Percentiles rank a stretch among this genome's conserved stretches.
Conservation (phyloP, 2,888 invertebrate species). For the Acronicta psi region DNA sequence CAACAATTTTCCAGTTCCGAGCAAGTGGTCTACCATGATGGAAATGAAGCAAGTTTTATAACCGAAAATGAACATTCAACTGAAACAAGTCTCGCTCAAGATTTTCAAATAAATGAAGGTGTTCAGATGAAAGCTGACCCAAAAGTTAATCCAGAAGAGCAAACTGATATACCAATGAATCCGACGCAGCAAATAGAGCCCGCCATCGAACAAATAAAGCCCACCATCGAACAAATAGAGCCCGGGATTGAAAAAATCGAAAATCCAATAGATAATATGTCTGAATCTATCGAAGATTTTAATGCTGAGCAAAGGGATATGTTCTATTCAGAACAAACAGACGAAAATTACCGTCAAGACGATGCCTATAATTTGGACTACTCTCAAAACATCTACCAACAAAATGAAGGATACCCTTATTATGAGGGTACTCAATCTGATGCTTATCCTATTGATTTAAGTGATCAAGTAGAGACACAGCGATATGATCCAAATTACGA, state of each 20-base stretch:
- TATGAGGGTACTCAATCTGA: constrained; percentile 67
- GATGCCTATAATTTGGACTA: constrained; percentile 55
- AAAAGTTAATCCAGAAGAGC: constrained; percentile 49
- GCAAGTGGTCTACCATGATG: constrained; percentile 43
- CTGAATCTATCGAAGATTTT: constrained; percentile 65
- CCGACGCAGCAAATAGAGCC: constrained; percentile 18
- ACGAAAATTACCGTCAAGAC: constrained; percentile 54
- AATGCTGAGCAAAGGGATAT: constrained; percentile 73
- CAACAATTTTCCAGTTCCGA: constrained; percentile 26
- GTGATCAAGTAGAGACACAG: constrained; percentile 71
- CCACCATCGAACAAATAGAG: constrained; percentile 13
- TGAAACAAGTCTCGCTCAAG: constrained; percentile 54
- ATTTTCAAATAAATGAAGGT: constrained; percentile 52
- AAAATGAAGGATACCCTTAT: constrained; percentile 67
- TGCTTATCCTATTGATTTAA: constrained; percentile 63
- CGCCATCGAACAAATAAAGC: too few relatives aligned
- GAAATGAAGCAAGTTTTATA: constrained; percentile 39
- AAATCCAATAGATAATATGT: constrained; percentile 14
- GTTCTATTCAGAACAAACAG: constrained; percentile 71
- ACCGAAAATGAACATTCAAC: constrained; percentile 51
- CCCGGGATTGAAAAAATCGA: constrained; percentile 12
- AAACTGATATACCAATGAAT: constrained; percentile 21
- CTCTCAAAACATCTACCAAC: constrained; percentile 56
- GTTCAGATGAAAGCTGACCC: constrained; percentile 51
- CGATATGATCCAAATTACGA: constrained; percentile 76